Conservation (phyloP, 2,113 vertebrate genomes). For the Telmatochromis sp. region DNA sequence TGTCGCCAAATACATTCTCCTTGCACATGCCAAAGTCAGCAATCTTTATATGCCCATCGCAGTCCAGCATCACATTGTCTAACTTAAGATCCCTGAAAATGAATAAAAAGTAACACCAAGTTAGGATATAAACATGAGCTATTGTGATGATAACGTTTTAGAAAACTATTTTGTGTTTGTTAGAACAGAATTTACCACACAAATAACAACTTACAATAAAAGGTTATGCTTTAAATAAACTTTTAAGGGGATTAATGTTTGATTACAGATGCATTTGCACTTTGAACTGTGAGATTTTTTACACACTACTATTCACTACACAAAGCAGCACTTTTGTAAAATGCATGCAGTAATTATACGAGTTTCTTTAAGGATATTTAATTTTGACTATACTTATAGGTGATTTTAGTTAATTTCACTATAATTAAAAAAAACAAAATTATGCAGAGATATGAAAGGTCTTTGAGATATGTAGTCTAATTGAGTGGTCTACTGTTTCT, state of each 20-base stretch:
- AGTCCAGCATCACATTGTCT: constrained; percentile 95
- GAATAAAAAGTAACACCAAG: neutral
- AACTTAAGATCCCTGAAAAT: constrained; percentile 89
- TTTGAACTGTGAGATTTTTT: neutral
- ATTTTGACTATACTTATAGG: neutral
- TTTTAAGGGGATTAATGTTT: neutral
- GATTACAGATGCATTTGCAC: neutral
- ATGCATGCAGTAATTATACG: neutral
- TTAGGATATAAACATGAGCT: neutral
- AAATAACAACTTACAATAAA: neutral
- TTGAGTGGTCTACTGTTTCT: neutral
- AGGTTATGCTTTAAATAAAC: neutral
- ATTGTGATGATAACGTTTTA: neutral
- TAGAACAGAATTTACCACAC: neutral
- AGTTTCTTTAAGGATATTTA: neutral
- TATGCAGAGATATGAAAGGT: neutral
- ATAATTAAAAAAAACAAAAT: neutral
- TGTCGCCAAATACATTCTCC: constrained; percentile 86
- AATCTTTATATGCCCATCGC: constrained; percentile 92
- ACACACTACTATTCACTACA: neutral
- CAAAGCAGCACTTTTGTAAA: neutral
- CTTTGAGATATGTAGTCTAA: neutral
- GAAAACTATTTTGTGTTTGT: neutral
- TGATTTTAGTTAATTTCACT: neutral
- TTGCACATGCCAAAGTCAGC: constrained; percentile 99